These are phyloP conservation scores for Eueremaeus valkanovi DNA, from an alignment of 2,888 invertebrate species.

Conservation along the genomic window DNA sequence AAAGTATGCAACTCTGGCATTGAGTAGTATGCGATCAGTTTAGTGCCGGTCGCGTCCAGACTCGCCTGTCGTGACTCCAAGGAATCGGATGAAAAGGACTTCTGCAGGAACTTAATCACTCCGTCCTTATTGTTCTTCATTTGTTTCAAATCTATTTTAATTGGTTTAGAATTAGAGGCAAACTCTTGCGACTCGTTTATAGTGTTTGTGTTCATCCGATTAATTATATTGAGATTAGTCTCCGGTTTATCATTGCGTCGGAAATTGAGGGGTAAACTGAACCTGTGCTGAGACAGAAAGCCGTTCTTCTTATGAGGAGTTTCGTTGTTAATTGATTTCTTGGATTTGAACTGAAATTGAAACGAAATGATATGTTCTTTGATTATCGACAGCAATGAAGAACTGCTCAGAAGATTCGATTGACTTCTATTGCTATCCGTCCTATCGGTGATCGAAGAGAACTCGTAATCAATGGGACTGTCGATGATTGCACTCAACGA, in stretches of 20 bases:
- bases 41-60: conserved; percentile 32
- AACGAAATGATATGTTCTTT: conserved; percentile 38
- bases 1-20: conserved; percentile 46
- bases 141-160: not conserved
- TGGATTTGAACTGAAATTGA: conserved; percentile 30
- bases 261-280: conserved; percentile 39
- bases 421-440: conserved; percentile 25
- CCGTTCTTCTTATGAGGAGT: conserved; percentile 8
- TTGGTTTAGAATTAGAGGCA: not conserved
- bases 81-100: conserved; percentile 40
- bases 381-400: conserved; percentile 37
- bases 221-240: not conserved
- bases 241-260: conserved; percentile 5
- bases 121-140: not conserved
- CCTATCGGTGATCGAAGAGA: not conserved
- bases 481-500: conserved; percentile 16
- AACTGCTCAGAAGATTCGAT: conserved; percentile 17
- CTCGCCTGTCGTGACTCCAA: conserved; percentile 37
- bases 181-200: conserved; percentile 6
- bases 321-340: conserved; percentile 24
- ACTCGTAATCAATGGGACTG: not conserved
- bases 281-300: conserved; percentile 34
- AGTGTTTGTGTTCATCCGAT: not conserved
- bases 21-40: conserved; percentile 46
- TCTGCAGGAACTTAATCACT: conserved; percentile 19